These are phyloP conservation scores for Pantherophis vulpinus DNA, from an alignment of 2,797 vertebrate species.

Conservation along the genomic window DNA sequence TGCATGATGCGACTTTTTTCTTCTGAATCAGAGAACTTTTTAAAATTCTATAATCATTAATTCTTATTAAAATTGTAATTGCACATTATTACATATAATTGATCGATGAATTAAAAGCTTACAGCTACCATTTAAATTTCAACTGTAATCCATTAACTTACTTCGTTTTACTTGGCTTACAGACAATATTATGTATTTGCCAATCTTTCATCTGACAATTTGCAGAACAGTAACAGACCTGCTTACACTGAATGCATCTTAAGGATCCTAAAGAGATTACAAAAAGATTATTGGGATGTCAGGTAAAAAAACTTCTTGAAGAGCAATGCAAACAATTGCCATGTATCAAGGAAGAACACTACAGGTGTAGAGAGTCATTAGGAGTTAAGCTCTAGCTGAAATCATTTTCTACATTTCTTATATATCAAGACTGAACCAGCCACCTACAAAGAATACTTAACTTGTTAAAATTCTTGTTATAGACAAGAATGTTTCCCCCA, in stretches of 20 bases:
- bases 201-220: constrained; percentile 87
- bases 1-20: neutral
- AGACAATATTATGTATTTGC: constrained; percentile 79
- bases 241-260: constrained; percentile 84
- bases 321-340: neutral
- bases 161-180: constrained; percentile 68
- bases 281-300: neutral
- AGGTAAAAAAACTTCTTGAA: neutral
- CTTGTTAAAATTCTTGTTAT: neutral
- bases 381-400: neutral
- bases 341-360: neutral
- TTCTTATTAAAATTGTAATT: neutral
- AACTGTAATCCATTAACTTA: constrained; percentile 50
- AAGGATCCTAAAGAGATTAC: constrained; percentile 71
- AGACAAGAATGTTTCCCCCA: neutral
- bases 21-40: neutral
- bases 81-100: neutral
- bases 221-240: constrained; percentile 82
- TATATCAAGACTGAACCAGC: neutral
- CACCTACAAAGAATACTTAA: neutral
- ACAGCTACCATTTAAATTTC: neutral
- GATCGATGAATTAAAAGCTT: neutral
- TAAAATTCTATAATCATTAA: neutral
- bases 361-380: neutral
- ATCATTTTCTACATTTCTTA: neutral